Evolutionary conservation across 2,888 invertebrate species (phyloP).

Genomic region (Polylopha cassiicola): DNA sequence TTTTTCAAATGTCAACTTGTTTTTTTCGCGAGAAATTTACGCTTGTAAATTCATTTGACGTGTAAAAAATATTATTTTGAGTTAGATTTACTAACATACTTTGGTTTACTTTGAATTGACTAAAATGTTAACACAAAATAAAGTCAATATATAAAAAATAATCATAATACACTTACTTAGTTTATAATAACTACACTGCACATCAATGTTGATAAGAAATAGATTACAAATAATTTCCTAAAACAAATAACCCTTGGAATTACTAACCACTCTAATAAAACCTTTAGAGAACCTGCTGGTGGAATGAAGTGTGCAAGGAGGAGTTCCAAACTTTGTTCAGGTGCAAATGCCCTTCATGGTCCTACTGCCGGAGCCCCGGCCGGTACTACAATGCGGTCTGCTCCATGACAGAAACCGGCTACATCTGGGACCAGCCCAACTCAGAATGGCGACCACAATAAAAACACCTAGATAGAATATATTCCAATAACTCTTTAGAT

Average conservation of each 20-base stretch:
- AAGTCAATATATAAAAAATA: no score
- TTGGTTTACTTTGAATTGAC: not conserved
- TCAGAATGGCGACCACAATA: constrained; percentile 67
- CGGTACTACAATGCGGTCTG: constrained; percentile 94
- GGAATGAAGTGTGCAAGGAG: constrained; percentile 95
- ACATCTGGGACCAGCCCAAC: constrained; percentile 91
- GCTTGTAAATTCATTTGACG: no score
- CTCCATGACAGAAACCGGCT: constrained; percentile 92
- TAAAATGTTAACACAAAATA: not conserved
- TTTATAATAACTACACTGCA: no score
- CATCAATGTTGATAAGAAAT: no score
- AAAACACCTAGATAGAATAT: constrained; percentile 17
- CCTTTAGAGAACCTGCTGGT: constrained; percentile 92
- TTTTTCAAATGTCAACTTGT: no score
- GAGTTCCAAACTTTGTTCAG: constrained; percentile 92
- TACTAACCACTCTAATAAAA: no score
- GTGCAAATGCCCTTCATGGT: constrained; percentile 92
- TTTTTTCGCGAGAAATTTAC: no score
- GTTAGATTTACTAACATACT: not conserved
- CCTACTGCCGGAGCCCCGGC: constrained; percentile 91
- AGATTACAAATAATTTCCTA: no score
- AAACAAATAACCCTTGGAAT: no score
- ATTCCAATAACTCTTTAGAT: constrained; percentile 23
- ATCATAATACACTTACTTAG: no score
- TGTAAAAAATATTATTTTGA: no score